Evolutionary conservation across 2,888 invertebrate genomes (phyloP), one percentile per base, ranked within the genome.

Genomic region (Trissonchulus latispiculum): DNA sequence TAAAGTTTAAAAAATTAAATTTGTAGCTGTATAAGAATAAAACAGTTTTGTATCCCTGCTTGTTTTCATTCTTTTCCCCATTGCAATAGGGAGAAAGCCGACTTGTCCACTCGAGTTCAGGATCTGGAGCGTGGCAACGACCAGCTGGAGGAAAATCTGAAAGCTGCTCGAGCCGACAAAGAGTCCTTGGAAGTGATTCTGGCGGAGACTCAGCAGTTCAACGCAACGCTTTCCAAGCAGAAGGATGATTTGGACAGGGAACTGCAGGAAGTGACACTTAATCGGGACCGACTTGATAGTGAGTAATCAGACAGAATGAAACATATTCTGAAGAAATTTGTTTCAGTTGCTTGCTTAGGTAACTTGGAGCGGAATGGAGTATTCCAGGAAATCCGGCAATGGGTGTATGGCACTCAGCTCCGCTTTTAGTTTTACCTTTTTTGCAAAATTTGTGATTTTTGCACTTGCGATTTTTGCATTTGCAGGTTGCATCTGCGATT

Each of bases 131-230:
- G 69, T 68, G 36, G 36, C 33, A 36, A 3, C 15, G 35, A 23
- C 23, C 69, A 68, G 36, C 69, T 68, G 8, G 69, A 68, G 23
- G 69, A 68, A 15, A 33, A 23, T 23, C 36, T 68, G n/a, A 68
- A 68, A 33, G 33, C 36, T 15, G 36, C 35, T 3, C 29, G 36
- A 36, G 33, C 36, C 35, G 69, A 68, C 69, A 68, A 68, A 36
- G 69, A 68, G 36, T 68, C 69, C 2, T 36, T 68, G 15, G 69
- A 68, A 33, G 69, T 68, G 32, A 68, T 68, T 33, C 69, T 68
- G 28, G 69, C 69, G 28, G 69, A 68, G 36, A 36, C 69, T 3
- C 69, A 68, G 36, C 69, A 68, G 35, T 33, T 68, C 28, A 23
- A 36, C 35, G n/a, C 32, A 8, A 8, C 69, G 35, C 36, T 68